phyloP scores from a whole-genome alignment of 2,888 invertebrate genomes.

The Cataglyphis rosenhaueri region DNA sequence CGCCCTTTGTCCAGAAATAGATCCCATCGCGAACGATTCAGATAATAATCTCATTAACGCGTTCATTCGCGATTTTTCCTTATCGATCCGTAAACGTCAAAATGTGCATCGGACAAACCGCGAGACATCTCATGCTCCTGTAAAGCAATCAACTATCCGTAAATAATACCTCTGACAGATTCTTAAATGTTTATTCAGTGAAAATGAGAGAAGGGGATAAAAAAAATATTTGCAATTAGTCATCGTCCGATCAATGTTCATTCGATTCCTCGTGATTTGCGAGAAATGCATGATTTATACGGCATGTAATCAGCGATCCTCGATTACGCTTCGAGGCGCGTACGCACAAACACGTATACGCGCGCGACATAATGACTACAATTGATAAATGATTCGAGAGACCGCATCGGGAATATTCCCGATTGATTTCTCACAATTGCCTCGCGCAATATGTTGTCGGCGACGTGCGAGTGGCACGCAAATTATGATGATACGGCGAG shows the following conservation, averaged over 20 bases:
- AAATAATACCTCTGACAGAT: not conserved
- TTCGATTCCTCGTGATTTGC: slow-evolving; percentile 17
- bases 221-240: not conserved
- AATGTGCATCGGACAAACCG: slow-evolving; percentile 8
- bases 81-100: slow-evolving; percentile 36
- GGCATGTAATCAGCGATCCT: slow-evolving; percentile 23
- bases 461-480: not conserved
- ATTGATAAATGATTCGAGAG: slow-evolving; percentile 28
- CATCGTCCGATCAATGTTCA: not conserved
- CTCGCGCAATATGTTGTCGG: not conserved
- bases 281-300: slow-evolving; percentile 23
- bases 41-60: slow-evolving; percentile 59
- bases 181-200: not conserved
- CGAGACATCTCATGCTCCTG: not conserved
- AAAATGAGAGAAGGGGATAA: not conserved
- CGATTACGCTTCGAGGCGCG: slow-evolving; percentile 15
- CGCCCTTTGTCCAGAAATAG: slow-evolving; percentile 59
- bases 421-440: slow-evolving; percentile 34
- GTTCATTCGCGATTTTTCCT: slow-evolving; percentile 30
- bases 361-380: slow-evolving; percentile 11
- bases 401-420: slow-evolving; percentile 19
- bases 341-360: not conserved
- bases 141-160: slow-evolving; percentile 19
- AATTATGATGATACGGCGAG: slow-evolving; percentile 9
- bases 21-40: slow-evolving; percentile 39